Percentiles rank a stretch among this genome's conserved stretches.
Conservation (phyloP, 2,797 vertebrate genomes). For the Neosilurus mollespiculum region DNA sequence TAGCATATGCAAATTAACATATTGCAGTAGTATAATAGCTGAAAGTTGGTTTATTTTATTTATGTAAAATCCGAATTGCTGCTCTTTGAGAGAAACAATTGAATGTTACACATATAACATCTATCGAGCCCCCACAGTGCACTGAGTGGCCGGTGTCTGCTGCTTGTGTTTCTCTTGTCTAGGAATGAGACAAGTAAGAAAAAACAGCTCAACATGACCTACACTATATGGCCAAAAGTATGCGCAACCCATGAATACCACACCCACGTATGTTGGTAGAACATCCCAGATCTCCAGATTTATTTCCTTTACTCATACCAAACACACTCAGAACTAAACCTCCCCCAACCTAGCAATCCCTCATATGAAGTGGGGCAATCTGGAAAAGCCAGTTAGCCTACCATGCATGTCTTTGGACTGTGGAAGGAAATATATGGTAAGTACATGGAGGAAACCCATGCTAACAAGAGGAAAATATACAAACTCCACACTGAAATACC, state of each 20-base stretch:
- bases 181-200: background rate
- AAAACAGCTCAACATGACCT: slow-evolving; percentile 28
- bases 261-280: background rate
- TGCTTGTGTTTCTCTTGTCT: background rate
- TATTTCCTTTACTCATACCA: no score
- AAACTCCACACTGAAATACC: no score
- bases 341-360: no score
- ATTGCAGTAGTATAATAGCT: background rate
- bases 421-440: no score
- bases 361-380: no score
- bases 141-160: background rate
- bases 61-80: background rate
- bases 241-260: background rate
- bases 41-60: background rate
- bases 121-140: background rate
- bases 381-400: no score
- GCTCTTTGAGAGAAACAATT: background rate
- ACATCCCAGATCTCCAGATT: background rate
- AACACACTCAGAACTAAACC: no score
- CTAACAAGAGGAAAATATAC: no score
- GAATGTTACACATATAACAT: slow-evolving; percentile 31
- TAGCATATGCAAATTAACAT: background rate
- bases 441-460: no score
- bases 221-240: background rate
- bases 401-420: no score